Percentiles rank a stretch among this genome's conserved stretches.
Conservation (phyloP, 2,888 invertebrate genomes). For the Cotesia congregata region DNA sequence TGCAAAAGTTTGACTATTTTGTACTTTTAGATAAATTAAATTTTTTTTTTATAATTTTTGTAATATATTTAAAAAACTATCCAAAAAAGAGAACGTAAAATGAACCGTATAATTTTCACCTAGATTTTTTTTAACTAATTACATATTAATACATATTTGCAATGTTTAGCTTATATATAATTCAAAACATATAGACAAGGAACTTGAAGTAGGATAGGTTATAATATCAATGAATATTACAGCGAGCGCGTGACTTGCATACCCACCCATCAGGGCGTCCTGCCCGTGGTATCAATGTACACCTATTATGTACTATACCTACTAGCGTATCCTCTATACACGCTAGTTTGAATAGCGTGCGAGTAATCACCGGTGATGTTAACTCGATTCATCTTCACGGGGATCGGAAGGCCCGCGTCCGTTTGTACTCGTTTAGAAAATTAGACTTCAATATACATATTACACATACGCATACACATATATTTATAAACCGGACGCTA, state of each 20-base stretch:
- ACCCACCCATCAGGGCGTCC: conserved; percentile 13
- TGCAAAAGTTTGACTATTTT: too few species aligned
- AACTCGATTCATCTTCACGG: conserved; percentile 45
- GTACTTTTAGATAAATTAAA: too few species aligned
- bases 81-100: too few species aligned
- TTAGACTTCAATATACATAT: neutral
- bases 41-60: too few species aligned
- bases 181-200: conserved; percentile 32
- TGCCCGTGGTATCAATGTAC: neutral
- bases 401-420: conserved; percentile 43
- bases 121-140: too few species aligned
- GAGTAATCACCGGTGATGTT: conserved; percentile 49
- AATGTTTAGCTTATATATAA: neutral
- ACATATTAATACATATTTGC: too few species aligned
- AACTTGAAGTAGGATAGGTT: neutral
- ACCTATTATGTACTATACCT: neutral
- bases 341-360: conserved; percentile 1
- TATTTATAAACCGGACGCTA: neutral
- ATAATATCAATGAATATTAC: neutral
- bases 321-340: neutral
- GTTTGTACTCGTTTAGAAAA: conserved; percentile 18
- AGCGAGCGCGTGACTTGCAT: conserved; percentile 37
- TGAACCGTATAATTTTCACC: too few species aligned
- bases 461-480: neutral
- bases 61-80: too few species aligned